A percentile compares a stretch with the other conserved stretches of the same genome.
Evolutionary conservation across 2,797 vertebrate genomes (phyloP).

Genomic region (Ctenopoma multispine): DNA sequence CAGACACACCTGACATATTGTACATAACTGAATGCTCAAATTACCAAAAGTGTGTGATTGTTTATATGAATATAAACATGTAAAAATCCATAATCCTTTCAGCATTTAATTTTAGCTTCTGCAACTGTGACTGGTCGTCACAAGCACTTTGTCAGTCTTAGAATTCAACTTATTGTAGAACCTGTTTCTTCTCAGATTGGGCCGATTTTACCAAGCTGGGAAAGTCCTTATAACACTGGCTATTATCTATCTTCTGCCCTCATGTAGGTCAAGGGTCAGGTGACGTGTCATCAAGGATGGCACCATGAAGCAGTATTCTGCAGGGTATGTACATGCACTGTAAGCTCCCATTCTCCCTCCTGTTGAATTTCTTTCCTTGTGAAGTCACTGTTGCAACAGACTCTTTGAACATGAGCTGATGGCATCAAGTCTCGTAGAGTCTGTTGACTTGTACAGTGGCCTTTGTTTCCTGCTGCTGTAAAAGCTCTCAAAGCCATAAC

Average conservation of each 20-base stretch:
- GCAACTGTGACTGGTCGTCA: too few species aligned
- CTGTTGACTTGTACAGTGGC: neutral
- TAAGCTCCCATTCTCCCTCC: conserved; percentile 6
- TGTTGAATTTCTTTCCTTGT: conserved; percentile 21
- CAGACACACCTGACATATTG: too few species aligned
- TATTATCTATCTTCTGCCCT: conserved; percentile 6
- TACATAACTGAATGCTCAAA: too few species aligned
- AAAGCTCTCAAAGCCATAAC: conserved; percentile 3
- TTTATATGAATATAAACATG: too few species aligned
- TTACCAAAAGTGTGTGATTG: too few species aligned
- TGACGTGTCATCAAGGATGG: conserved; percentile 35
- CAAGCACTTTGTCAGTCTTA: too few species aligned
- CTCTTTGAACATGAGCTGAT: conserved; percentile 33
- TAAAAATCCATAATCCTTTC: too few species aligned
- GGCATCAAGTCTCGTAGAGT: neutral
- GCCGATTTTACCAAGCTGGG: neutral
- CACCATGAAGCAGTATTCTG: conserved; percentile 29
- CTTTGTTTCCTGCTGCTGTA: conserved; percentile 11
- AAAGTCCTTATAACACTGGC: neutral
- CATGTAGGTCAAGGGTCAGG: conserved; percentile 17
- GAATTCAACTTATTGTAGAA: too few species aligned
- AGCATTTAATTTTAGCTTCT: too few species aligned
- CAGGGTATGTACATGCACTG: neutral
- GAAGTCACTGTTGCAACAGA: conserved; percentile 1
- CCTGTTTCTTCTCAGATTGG: neutral